Conservation (phyloP, 2,797 vertebrate genomes). For the Pipistrellus nathusii region DNA sequence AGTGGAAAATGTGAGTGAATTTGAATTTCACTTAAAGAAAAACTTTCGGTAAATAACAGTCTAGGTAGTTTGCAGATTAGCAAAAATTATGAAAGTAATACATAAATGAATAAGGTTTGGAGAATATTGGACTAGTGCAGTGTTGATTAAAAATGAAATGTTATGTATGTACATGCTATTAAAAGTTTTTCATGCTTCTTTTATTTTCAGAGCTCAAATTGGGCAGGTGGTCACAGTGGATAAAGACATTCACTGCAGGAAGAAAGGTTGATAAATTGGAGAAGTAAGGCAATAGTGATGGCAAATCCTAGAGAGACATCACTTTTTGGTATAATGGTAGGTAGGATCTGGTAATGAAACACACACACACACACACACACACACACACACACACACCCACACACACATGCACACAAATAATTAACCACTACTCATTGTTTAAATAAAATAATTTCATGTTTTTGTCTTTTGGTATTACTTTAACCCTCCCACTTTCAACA, state of each 20-base stretch:
- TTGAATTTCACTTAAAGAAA: constrained; percentile 64
- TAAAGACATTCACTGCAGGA: background rate
- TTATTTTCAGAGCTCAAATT: constrained; percentile 59
- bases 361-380: background rate
- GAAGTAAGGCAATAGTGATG: background rate
- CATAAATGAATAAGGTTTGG: constrained; percentile 34
- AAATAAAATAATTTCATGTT: constrained; percentile 7
- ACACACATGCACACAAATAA: background rate
- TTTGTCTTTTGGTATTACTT: constrained; percentile 48
- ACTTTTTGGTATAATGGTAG: background rate
- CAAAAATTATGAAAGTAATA: constrained; percentile 39
- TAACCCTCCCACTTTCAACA: background rate
- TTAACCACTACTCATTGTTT: background rate
- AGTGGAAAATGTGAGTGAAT: constrained; percentile 39
- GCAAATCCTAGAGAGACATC: background rate
- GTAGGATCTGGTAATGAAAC: background rate
- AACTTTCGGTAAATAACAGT: constrained; percentile 60
- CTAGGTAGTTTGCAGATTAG: constrained; percentile 51
- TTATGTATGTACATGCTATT: constrained; percentile 49
- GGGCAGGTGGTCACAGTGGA: constrained; percentile 3
- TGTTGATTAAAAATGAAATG: constrained; percentile 70
- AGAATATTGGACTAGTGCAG: constrained; percentile 51
- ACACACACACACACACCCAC: background rate
- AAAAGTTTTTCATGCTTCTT: constrained; percentile 48
- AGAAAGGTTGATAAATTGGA: background rate